Base-by-base conservation (phyloP, 92 coral and sea anemone genomes). In the Muricea muricata region DNA sequence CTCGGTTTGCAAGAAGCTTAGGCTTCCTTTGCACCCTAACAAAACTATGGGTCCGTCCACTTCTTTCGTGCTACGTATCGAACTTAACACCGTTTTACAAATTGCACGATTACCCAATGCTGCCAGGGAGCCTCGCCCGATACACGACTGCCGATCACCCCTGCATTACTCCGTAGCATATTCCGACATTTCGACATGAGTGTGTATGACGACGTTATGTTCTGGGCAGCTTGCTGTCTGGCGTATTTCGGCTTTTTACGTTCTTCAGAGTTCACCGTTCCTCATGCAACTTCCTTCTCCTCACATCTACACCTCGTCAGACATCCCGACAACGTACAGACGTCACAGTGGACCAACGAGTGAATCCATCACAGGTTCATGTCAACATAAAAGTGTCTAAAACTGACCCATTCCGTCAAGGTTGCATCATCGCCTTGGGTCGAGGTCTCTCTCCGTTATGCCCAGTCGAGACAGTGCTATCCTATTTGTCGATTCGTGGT, bases 211-310 rank as follows among this genome's bases (percentile, higher is more conserved):
- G 73, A 55, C 17, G 18, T 31, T 52, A 60, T 80, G 78, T 79
- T 73, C 30, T 89, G 89, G 87, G 76, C 82, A 0, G 85, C 89
- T 10, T 57, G 47, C 33, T 54, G 60, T 78, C 46, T 85, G 7
- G 87, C 85, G 0, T 85, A 72, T 52, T 86, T 74, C 57, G 85
- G 85, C 6, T 90, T 90, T 33, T 73, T 85, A 1, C 52, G 85
- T 6, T 56, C 87, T 0, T 29, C 81, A 3, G 90, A 90, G 65
- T 86, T 80, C 31, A 81, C 87, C 10, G 58, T 82, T 0, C 85
- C 70, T 0, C 40, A 40, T 2, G 80, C 42, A 14, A 21, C 89
- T 2, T 40, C 23, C 4, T 85, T 89, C 54, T 34, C 75, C 13
- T 85, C 85, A 14, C 47, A 54, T 0, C 25, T 56, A 65, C 87